Conservation (phyloP, 2,113 vertebrate species). For the Dolichallabes microphthalmus region DNA sequence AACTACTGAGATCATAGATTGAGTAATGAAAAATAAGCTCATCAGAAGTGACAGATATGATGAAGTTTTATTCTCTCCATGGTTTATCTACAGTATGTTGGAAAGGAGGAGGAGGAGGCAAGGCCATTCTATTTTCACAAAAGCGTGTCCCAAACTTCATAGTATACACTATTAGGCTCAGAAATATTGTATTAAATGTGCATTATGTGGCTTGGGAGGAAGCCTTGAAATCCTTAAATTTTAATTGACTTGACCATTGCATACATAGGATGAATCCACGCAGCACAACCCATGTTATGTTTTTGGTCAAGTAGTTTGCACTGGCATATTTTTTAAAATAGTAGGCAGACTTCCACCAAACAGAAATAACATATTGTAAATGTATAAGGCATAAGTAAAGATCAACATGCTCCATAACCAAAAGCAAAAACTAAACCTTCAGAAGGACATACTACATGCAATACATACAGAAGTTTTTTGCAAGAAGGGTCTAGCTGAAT, state of each 20-base stretch:
- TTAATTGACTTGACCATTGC: background rate
- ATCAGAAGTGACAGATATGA: background rate
- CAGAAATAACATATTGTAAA: background rate
- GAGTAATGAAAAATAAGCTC: background rate
- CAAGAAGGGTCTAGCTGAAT: background rate
- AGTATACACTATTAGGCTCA: background rate
- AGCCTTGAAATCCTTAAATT: background rate
- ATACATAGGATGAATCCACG: background rate
- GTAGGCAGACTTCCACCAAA: background rate
- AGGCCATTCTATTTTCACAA: background rate
- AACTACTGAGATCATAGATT: background rate
- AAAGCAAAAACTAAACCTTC: background rate
- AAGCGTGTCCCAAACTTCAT: background rate
- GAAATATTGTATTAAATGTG: background rate
- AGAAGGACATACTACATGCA: background rate
- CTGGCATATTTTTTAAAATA: background rate
- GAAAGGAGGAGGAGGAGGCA: background rate
- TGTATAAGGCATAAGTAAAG: background rate
- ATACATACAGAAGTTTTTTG: background rate
- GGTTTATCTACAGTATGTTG: background rate
- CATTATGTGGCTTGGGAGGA: background rate
- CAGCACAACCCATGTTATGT: background rate
- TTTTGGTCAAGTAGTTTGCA: background rate
- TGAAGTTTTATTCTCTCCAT: background rate
- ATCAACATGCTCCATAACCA: background rate